Evolutionary conservation across 37 sponge, comb jelly and placozoan genomes (phyloP).

Genomic region (Corticium candelabrum): DNA sequence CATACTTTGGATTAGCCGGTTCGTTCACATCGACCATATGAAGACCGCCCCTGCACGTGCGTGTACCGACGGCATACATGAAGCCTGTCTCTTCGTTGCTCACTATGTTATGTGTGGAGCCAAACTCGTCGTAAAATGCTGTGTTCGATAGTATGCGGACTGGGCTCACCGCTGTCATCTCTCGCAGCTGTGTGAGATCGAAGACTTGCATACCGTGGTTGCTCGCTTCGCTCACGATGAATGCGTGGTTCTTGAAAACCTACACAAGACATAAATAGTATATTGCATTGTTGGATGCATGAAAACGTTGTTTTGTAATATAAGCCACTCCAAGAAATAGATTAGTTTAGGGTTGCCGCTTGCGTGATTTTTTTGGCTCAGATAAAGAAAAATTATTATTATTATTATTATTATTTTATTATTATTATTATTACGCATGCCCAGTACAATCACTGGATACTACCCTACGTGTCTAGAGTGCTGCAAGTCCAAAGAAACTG

Average conservation of each 20-base stretch:
- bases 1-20: constrained; percentile 31
- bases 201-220: constrained; percentile 54
- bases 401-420: too few species aligned
- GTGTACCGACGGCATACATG: constrained; percentile 47
- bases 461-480: too few species aligned
- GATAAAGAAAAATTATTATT: too few species aligned
- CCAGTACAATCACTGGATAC: too few species aligned
- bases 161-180: constrained; percentile 3
- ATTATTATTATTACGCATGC: too few species aligned
- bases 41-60: constrained; percentile 45
- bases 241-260: constrained; percentile 49
- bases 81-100: constrained; percentile 51
- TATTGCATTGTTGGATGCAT: too few species aligned
- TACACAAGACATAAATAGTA: too few species aligned
- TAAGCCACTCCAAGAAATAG: too few species aligned
- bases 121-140: constrained; percentile 28
- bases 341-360: too few species aligned
- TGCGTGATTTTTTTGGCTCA: too few species aligned
- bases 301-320: too few species aligned
- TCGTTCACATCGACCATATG: constrained; percentile 47
- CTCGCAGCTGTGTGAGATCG: constrained; percentile 33
- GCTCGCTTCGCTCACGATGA: constrained; percentile 55
- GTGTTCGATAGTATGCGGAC: constrained; percentile 12
- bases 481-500: too few species aligned
- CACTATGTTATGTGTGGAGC: constrained; percentile 50